Evolutionary conservation across 2,888 invertebrate species (phyloP).

Genomic region (Trachelus tabidus): DNA sequence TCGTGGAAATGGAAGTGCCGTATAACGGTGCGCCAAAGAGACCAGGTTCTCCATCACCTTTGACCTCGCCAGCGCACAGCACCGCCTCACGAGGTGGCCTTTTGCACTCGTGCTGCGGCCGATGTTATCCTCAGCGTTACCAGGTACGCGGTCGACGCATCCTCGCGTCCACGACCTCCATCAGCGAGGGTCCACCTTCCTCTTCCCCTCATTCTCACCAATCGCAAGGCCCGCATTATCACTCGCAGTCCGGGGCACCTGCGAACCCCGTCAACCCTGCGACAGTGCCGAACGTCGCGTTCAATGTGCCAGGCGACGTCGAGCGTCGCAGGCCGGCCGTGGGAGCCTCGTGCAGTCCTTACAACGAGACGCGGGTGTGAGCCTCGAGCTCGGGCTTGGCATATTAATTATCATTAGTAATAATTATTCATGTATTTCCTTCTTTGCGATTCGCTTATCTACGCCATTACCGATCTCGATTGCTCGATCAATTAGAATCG

Average conservation of each 20-base stretch:
- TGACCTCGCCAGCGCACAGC: slow-evolving; percentile 89
- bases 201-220: slow-evolving; percentile 57
- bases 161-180: slow-evolving; percentile 63
- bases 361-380: slow-evolving; percentile 64
- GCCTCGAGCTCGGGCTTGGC: slow-evolving; percentile 28
- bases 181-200: slow-evolving; percentile 60
- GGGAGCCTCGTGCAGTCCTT: slow-evolving; percentile 48
- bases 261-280: slow-evolving; percentile 51
- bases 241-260: slow-evolving; percentile 49
- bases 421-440: too few species aligned
- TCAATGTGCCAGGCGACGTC: slow-evolving; percentile 58
- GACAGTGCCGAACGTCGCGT: slow-evolving; percentile 60
- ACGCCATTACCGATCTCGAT: too few species aligned
- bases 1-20: slow-evolving; percentile 95
- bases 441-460: too few species aligned
- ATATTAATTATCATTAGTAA: background rate
- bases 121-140: slow-evolving; percentile 89
- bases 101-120: slow-evolving; percentile 84
- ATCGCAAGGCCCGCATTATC: slow-evolving; percentile 33
- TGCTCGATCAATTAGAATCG: too few species aligned
- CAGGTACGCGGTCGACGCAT: slow-evolving; percentile 75
- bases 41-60: slow-evolving; percentile 88
- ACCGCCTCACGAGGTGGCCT: slow-evolving; percentile 77
- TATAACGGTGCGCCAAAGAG: slow-evolving; percentile 94
- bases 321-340: slow-evolving; percentile 37